Conservation (phyloP, 1,140 invertebrate genomes). For the Campoletis sonorensis region DNA sequence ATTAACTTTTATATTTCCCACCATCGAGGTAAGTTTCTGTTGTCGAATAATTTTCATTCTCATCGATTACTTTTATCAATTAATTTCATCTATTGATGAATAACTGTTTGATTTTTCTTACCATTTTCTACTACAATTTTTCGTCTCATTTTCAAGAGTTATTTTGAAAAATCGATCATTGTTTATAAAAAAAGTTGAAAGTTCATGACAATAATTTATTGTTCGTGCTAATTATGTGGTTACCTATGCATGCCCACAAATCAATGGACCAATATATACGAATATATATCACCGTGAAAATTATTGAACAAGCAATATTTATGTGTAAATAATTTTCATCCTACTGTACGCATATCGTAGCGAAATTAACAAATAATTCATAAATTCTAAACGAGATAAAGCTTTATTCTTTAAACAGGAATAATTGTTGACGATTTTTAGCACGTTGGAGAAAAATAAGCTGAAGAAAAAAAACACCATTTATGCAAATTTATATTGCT, state of each 20-base stretch:
- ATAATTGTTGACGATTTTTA: background rate
- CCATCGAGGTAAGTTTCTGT: too few species aligned
- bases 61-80: too few species aligned
- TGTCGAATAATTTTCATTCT: too few species aligned
- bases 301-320: background rate
- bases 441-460: background rate
- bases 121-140: background rate
- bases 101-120: background rate
- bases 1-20: too few species aligned
- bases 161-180: too few species aligned
- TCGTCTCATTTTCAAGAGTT: background rate
- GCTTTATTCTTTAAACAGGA: background rate
- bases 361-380: background rate
- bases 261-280: constrained; percentile 7
- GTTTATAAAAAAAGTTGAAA: background rate
- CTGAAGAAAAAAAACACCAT: background rate
- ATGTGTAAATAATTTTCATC: constrained; percentile 2
- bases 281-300: background rate
- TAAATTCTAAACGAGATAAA: background rate
- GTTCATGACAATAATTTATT: constrained; percentile 7
- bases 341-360: background rate
- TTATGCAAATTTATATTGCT: constrained; percentile 12
- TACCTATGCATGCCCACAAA: constrained; percentile 7
- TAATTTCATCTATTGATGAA: too few species aligned
- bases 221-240: background rate